Percentiles rank a stretch among this genome's conserved stretches.
Conservation (phyloP, 2,113 vertebrate genomes). For the Hydropotes inermis region DNA sequence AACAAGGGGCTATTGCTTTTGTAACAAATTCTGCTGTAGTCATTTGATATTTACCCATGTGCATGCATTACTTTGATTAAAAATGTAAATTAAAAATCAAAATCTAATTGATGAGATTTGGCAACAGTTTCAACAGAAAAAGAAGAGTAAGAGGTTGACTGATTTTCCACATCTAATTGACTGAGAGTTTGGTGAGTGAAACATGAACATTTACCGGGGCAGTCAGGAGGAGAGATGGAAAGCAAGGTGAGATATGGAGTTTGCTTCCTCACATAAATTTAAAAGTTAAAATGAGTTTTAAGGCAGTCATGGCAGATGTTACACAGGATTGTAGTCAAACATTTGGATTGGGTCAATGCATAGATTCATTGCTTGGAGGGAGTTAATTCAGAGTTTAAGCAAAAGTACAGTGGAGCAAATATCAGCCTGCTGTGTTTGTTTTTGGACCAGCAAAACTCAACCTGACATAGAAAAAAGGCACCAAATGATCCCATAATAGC, state of each 20-base stretch:
- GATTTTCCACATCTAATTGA: neutral
- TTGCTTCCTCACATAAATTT: slow-evolving; percentile 45
- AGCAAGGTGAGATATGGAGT: neutral
- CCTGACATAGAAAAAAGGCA: neutral
- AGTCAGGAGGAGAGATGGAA: neutral
- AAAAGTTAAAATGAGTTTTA: slow-evolving; percentile 47
- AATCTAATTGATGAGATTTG: slow-evolving; percentile 15
- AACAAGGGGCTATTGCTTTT: neutral
- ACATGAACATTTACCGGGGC: neutral
- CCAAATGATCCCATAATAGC: neutral
- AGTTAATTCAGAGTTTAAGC: neutral
- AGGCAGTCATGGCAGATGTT: neutral
- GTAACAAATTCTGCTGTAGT: neutral
- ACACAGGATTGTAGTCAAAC: neutral
- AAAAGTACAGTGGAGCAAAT: neutral
- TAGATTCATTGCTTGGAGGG: neutral
- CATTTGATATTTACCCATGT: slow-evolving; percentile 34
- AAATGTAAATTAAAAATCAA: slow-evolving; percentile 58
- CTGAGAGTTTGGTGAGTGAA: slow-evolving; percentile 32
- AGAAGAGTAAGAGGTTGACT: slow-evolving; percentile 27
- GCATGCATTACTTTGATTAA: slow-evolving; percentile 45
- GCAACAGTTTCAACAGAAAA: slow-evolving; percentile 44
- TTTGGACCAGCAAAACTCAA: neutral
- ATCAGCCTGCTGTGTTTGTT: neutral
- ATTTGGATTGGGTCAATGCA: neutral